phyloP scores from a whole-genome alignment of 2,888 invertebrate species.

The Sussaba pulchella region DNA sequence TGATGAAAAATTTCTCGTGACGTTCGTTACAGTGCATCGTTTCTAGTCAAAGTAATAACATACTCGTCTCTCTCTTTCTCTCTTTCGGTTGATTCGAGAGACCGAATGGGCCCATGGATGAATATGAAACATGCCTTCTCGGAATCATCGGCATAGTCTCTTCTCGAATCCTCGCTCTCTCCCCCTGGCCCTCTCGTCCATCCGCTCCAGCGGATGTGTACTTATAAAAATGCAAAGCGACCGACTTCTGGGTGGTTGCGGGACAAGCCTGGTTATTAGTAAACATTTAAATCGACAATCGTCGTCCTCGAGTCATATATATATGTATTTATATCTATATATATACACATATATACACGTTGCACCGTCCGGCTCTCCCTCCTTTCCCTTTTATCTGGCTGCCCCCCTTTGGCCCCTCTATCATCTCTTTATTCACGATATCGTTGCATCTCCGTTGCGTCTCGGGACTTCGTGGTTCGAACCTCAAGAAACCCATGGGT shows the following conservation, averaged over 20 bases:
- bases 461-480: constrained; percentile 23
- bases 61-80: too few relatives aligned
- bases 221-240: constrained; percentile 84
- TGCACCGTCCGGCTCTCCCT: constrained; percentile 34
- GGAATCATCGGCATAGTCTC: constrained; percentile 71
- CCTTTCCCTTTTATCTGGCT: constrained; percentile 59
- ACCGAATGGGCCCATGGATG: constrained; percentile 69
- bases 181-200: neutral
- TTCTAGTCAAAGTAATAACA: too few relatives aligned
- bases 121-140: constrained; percentile 82
- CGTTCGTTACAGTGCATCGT: too few relatives aligned
- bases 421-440: constrained; percentile 64
- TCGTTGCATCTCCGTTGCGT: constrained; percentile 62
- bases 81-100: neutral
- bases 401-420: constrained; percentile 44
- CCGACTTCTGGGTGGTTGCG: constrained; percentile 84
- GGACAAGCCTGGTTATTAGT: constrained; percentile 84
- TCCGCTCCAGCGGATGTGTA: constrained; percentile 72
- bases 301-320: constrained; percentile 64
- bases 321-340: neutral
- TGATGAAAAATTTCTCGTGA: too few relatives aligned
- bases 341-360: constrained; percentile 12
- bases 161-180: constrained; percentile 42
- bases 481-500: constrained; percentile 40
- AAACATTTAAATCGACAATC: constrained; percentile 85